Base-by-base conservation (phyloP, 2,113 vertebrate genomes). In the Chionodraco myersi region DNA sequence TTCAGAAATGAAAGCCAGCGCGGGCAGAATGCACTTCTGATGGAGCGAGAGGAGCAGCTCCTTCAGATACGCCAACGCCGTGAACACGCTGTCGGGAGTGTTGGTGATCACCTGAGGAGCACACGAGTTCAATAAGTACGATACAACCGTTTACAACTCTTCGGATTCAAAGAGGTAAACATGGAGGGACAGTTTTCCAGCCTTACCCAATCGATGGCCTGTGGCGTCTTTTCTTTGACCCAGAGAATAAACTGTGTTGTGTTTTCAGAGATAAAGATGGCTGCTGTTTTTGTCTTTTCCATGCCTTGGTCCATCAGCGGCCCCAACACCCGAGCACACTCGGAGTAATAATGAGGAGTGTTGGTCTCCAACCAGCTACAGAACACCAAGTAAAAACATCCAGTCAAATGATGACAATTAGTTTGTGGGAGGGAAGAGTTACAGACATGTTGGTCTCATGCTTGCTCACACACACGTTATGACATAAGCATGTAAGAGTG, bases 291-390 rank as follows among this genome's bases (percentile, higher is more conserved):
- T 0, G 92, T 59, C 36, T 89, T 90, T 0, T 88, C 90, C 91
- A 95, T 89, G 26, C 93, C 93, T 62, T 95, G 85, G 68, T 97
- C 94, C 75, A 95, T 83, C 3, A 92, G 56, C 0, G 97, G 97
- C 21, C 90, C 87, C 69, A 96, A 26, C 0, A 90, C 0, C 0
- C 94, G 86, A 3, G 90, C 82, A 0, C 93, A 91, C 49, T 84
- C 70, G 0, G 97, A 96, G 77, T 96, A 91, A 41, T 94, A 97
- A 16, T 88, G 54, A 0, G 96, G 96, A 18, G 95, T 79, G 14
- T 92, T 96, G 49, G 79, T 94, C 90, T 95, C 93, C 72, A 98
- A 72, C 96, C 97, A 99, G 91, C 98, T 99, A 77, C 15, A 80
- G 9, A 21, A 10, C 45, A 75, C 0, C 63, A 18, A 62, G 36